Evolutionary conservation across 1,140 invertebrate genomes (phyloP), one percentile per base, ranked within the genome.

Genomic region (Drosophila baimaii): DNA sequence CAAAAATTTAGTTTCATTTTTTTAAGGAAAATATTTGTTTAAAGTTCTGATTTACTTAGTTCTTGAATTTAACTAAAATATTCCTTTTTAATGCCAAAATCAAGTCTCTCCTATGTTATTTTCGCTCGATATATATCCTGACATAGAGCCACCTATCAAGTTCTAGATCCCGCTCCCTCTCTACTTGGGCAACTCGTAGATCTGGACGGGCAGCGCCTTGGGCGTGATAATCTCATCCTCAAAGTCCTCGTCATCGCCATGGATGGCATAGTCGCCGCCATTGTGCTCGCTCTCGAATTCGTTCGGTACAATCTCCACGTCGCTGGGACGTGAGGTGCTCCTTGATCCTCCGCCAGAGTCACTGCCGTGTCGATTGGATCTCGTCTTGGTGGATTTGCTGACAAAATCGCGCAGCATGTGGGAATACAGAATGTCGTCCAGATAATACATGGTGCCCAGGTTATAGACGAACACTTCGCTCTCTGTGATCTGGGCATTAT

Each of bases 391-490:
- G 29, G 77, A 78, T 41, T 83, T 91, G 57, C 56, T 77, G 8
- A 81, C 75, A 56, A 86, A 83, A 46, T 86, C 85, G 44, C 81
- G 79, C 56, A 93, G 70, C 69, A 91, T 82, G 59, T 93, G 92
- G 3, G 91, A 81, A 74, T 94, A 94, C 5, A 94, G 83, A 33
- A 94, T 93, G 66, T 93, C 93, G 73, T 94, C 93, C 52, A 94
- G 93, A 77, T 93, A 94, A 81, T 93, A 94, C 94, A 94, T 94
- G 62, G 94, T 94, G 41, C 94, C 94, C 64, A 94, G 74, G 84
- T 94, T 94, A 72, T 94, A 94, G 12, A 94, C 94, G 81, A 94
- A 94, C 17, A 94, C 93, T 84, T 94, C 94, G 74, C 93, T 93
- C 83, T 94, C 93, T 5, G 94, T 92, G 13, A 94, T 93, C 58